A percentile compares a stretch with the other conserved stretches of the same genome.
Conservation (phyloP, 2,113 vertebrate genomes). For the Isurus oxyrinchus region DNA sequence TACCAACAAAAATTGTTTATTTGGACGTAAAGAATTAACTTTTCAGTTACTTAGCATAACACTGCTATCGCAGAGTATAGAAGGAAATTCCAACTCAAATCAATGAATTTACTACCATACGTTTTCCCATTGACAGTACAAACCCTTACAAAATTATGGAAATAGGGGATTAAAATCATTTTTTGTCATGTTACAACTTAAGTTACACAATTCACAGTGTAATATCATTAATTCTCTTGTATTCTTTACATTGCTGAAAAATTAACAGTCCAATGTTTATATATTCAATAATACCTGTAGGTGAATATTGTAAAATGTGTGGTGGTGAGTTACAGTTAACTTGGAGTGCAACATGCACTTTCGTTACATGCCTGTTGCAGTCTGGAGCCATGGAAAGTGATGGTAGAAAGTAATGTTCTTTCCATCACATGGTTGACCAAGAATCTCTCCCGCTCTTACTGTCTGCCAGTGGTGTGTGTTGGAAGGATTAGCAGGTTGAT, state of each 20-base stretch:
- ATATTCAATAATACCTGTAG: not conserved
- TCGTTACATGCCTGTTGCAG: too few species aligned
- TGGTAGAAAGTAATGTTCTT: too few species aligned
- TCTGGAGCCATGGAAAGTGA: too few species aligned
- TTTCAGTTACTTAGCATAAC: not conserved
- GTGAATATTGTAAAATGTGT: not conserved
- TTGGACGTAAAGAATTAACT: not conserved
- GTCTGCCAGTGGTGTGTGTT: too few species aligned
- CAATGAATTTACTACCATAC: not conserved
- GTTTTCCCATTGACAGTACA: not conserved
- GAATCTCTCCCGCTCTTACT: too few species aligned
- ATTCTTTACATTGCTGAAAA: not conserved
- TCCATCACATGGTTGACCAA: too few species aligned
- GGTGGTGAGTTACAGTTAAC: too few species aligned
- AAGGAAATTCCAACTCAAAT: not conserved
- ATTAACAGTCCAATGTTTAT: not conserved
- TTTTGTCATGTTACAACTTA: not conserved
- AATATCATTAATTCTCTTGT: not conserved
- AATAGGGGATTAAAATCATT: not conserved
- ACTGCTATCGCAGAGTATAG: not conserved
- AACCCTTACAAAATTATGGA: not conserved
- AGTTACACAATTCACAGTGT: not conserved
- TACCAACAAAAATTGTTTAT: not conserved
- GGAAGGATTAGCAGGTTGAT: too few species aligned
- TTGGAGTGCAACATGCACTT: too few species aligned